Percentiles rank a stretch among this genome's conserved stretches.
Evolutionary conservation across 2,113 vertebrate genomes (phyloP).

Genomic region (Pogonocichla stellata): DNA sequence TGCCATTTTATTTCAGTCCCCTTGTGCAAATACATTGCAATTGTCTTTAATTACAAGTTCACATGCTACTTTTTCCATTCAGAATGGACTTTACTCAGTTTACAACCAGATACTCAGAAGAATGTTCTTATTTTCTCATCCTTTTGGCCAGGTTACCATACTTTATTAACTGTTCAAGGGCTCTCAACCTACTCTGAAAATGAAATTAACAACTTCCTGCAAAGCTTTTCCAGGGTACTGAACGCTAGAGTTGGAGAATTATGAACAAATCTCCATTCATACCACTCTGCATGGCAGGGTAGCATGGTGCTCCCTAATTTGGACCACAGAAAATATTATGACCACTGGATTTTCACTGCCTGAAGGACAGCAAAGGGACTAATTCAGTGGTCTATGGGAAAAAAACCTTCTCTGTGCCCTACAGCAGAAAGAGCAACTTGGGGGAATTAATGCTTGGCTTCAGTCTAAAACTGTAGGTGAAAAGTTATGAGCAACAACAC

Average conservation of each 20-base stretch:
- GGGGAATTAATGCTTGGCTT: background rate
- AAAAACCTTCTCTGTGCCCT: background rate
- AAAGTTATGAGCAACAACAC: background rate
- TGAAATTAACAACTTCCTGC: background rate
- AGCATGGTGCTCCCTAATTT: background rate
- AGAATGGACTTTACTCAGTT: background rate
- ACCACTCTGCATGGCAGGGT: background rate
- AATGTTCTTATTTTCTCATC: conserved; percentile 3
- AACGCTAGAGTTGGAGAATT: background rate
- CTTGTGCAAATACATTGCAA: background rate
- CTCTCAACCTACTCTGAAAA: background rate
- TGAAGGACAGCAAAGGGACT: background rate
- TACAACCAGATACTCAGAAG: background rate
- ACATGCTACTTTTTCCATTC: background rate
- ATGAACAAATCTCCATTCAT: background rate
- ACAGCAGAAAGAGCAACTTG: background rate
- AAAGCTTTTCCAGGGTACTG: background rate
- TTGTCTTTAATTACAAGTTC: conserved; percentile 23
- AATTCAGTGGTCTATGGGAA: background rate
- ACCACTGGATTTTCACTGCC: background rate
- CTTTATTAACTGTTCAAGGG: background rate
- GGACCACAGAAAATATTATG: background rate
- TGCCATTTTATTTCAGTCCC: background rate
- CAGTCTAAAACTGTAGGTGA: background rate
- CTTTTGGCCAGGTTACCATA: background rate